Evolutionary conservation across 92 coral and sea anemone species (phyloP).

Genomic region (Porites divaricata): DNA sequence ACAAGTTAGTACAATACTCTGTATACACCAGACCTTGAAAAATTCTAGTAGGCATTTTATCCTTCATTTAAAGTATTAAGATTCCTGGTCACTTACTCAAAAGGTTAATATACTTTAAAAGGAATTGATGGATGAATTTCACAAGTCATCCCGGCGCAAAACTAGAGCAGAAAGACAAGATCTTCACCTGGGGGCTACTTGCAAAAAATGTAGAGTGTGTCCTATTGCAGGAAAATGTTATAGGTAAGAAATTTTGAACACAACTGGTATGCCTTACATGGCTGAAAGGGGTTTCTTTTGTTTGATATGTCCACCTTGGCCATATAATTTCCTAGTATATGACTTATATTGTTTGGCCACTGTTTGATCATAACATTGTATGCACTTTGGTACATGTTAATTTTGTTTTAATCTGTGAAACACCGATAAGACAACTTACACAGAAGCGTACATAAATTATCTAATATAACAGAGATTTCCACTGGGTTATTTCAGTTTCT

Average conservation of each 20-base stretch:
- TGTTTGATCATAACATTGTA: no score
- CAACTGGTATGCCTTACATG: not conserved
- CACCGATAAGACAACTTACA: not conserved
- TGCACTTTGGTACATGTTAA: no score
- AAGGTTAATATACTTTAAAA: slow-evolving; percentile 20
- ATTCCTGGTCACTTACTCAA: not conserved
- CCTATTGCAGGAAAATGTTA: slow-evolving; percentile 97
- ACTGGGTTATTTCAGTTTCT: not conserved
- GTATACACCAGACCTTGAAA: no score
- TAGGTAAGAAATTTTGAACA: slow-evolving; percentile 53
- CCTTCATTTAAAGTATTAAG: no score
- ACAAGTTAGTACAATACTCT: no score
- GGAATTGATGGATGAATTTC: slow-evolving; percentile 91
- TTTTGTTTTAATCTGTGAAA: not conserved
- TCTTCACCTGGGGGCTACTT: slow-evolving; percentile 90
- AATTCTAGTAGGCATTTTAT: no score
- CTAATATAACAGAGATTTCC: not conserved
- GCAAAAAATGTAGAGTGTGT: slow-evolving; percentile 78
- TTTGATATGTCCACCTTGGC: no score
- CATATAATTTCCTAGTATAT: no score
- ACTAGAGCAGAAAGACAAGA: slow-evolving; percentile 94
- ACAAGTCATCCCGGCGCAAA: slow-evolving; percentile 86
- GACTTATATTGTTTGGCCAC: no score
- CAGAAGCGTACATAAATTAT: not conserved
- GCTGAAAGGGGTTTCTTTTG: not conserved